phyloP scores from a whole-genome alignment of 2,113 vertebrate species.

The Cettia cetti region DNA sequence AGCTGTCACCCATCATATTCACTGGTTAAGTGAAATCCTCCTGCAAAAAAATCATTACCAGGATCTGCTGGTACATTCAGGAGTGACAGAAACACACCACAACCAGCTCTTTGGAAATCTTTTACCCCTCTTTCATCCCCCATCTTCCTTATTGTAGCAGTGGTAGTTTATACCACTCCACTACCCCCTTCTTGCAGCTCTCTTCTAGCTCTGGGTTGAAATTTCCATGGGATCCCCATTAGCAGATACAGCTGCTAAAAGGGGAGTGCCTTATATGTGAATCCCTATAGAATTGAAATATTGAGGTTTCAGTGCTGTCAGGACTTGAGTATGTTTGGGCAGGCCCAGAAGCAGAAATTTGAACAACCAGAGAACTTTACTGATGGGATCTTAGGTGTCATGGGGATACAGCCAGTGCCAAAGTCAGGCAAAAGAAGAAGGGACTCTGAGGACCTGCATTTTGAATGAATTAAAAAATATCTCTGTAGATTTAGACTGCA shows the following conservation, averaged over 20 bases:
- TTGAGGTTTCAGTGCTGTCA: background rate
- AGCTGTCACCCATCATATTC: background rate
- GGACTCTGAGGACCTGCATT: conserved; percentile 16
- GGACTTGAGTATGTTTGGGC: background rate
- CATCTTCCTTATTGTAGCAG: background rate
- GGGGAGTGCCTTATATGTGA: background rate
- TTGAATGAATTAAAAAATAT: conserved; percentile 1
- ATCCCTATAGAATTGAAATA: background rate
- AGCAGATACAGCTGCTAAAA: background rate
- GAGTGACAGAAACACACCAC: background rate
- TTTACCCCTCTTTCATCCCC: background rate
- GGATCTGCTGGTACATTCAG: background rate
- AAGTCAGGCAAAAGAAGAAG: background rate
- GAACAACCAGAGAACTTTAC: background rate
- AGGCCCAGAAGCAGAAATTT: background rate
- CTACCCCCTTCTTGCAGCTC: background rate
- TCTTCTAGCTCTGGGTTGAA: background rate
- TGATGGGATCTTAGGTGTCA: background rate
- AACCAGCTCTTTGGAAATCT: background rate
- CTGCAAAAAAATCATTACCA: background rate
- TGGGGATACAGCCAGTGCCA: background rate
- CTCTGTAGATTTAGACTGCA: background rate
- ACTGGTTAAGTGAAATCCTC: background rate
- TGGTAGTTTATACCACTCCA: background rate
- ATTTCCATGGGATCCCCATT: background rate